phyloP scores from a whole-genome alignment of 2,888 invertebrate genomes.

The Cephus runcator region DNA sequence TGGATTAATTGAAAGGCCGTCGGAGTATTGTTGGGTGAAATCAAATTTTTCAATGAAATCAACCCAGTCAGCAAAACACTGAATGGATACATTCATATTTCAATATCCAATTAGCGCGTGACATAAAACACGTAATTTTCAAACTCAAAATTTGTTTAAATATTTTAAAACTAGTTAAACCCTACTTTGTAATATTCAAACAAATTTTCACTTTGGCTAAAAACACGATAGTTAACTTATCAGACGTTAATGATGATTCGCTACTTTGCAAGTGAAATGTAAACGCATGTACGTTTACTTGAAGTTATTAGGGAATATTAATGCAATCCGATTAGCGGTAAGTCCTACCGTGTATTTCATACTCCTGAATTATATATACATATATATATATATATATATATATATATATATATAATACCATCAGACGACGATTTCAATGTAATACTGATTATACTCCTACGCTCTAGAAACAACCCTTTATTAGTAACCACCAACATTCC shows the following conservation, averaged over 20 bases:
- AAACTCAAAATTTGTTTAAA: no score
- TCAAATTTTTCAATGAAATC: neutral
- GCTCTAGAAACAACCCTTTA: neutral
- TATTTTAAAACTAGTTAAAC: no score
- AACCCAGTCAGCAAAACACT: neutral
- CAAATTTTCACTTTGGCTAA: neutral
- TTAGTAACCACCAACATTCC: neutral
- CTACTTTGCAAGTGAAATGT: neutral
- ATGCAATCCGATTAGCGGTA: slow-evolving; percentile 6
- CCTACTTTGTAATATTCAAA: neutral
- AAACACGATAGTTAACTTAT: neutral
- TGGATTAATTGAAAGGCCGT: neutral
- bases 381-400: neutral
- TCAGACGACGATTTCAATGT: neutral
- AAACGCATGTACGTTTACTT: neutral
- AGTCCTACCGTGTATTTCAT: neutral
- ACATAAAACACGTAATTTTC: neutral
- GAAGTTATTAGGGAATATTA: neutral
- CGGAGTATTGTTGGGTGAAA: neutral
- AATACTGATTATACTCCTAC: neutral
- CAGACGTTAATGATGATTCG: neutral
- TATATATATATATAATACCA: neutral
- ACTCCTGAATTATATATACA: neutral
- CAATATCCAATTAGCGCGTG: neutral
- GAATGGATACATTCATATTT: neutral